A percentile compares a stretch with the other conserved stretches of the same genome.
Evolutionary conservation across 2,888 invertebrate species (phyloP).

Genomic region (Acleris laterana): DNA sequence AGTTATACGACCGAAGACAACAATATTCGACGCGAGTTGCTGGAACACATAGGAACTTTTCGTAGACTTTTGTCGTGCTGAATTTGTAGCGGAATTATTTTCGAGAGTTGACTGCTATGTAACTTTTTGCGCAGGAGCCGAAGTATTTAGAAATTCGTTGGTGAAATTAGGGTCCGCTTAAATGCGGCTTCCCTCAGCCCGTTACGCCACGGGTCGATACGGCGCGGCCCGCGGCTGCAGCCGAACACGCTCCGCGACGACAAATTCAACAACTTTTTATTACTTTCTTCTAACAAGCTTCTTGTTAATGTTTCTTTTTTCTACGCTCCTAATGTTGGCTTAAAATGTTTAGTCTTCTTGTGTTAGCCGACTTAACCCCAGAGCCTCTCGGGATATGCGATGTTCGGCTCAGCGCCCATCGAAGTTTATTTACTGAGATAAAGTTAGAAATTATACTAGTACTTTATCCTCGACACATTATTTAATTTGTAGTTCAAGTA

Average conservation of each 20-base stretch:
- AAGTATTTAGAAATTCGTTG: slow-evolving; percentile 17
- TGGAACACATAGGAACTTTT: not conserved
- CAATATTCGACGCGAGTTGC: slow-evolving; percentile 13
- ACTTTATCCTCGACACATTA: too few species aligned
- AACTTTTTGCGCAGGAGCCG: not conserved
- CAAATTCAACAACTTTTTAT: slow-evolving; percentile 62
- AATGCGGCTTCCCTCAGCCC: slow-evolving; percentile 24
- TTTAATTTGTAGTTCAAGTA: too few species aligned
- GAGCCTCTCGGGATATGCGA: slow-evolving; percentile 1
- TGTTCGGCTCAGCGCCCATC: not conserved
- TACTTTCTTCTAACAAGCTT: slow-evolving; percentile 54
- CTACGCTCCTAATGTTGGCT: slow-evolving; percentile 36
- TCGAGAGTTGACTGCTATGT: not conserved
- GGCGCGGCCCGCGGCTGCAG: slow-evolving; percentile 48
- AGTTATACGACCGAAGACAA: slow-evolving; percentile 24
- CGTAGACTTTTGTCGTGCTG: not conserved
- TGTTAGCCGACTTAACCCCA: slow-evolving; percentile 23
- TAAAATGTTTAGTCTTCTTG: slow-evolving; percentile 37
- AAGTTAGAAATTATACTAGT: too few species aligned
- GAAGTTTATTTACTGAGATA: too few species aligned
- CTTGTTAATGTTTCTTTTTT: slow-evolving; percentile 44
- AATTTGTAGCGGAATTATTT: not conserved
- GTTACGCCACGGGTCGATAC: slow-evolving; percentile 73
- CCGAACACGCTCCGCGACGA: slow-evolving; percentile 46
- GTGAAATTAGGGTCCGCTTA: slow-evolving; percentile 26